phyloP scores from a whole-genome alignment of 1,140 invertebrate species.

The Drosophila yakuba region DNA sequence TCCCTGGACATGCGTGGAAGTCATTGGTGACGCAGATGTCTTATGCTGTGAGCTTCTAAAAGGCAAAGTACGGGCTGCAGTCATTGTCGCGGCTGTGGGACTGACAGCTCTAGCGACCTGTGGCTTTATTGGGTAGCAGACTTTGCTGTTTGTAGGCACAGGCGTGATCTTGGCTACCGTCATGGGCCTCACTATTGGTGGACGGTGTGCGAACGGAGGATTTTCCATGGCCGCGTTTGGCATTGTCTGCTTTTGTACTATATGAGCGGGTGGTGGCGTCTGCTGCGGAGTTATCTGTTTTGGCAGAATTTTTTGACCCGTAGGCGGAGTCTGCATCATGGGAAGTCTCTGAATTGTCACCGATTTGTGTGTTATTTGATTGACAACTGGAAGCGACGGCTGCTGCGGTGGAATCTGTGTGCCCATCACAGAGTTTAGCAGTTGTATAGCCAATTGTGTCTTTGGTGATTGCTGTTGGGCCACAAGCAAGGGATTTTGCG shows the following conservation, averaged over 20 bases:
- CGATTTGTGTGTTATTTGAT: constrained; percentile 38
- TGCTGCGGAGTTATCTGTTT: constrained; percentile 11
- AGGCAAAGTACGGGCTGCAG: constrained; percentile 61
- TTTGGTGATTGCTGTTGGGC: constrained; percentile 1
- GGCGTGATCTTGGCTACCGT: constrained; percentile 42
- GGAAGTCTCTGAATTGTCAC: constrained; percentile 45
- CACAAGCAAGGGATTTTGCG: constrained; percentile 1
- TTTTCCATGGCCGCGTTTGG: background rate
- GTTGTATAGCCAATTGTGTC: background rate
- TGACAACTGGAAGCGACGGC: constrained; percentile 5
- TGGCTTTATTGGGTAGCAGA: background rate
- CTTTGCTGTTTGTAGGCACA: constrained; percentile 10
- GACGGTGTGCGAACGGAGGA: background rate
- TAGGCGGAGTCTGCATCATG: constrained; percentile 14
- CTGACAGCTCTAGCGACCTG: background rate
- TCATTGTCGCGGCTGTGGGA: background rate
- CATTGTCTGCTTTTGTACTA: constrained; percentile 11
- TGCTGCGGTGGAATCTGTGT: background rate
- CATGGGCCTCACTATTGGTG: constrained; percentile 5
- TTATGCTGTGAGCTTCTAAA: constrained; percentile 44
- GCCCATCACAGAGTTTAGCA: constrained; percentile 12
- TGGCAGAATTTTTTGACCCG: background rate
- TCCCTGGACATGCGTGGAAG: constrained; percentile 38
- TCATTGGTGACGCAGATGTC: background rate
- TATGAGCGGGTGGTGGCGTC: constrained; percentile 28